phyloP scores from a whole-genome alignment of 2,113 vertebrate genomes.

The Saccopteryx bilineata region DNA sequence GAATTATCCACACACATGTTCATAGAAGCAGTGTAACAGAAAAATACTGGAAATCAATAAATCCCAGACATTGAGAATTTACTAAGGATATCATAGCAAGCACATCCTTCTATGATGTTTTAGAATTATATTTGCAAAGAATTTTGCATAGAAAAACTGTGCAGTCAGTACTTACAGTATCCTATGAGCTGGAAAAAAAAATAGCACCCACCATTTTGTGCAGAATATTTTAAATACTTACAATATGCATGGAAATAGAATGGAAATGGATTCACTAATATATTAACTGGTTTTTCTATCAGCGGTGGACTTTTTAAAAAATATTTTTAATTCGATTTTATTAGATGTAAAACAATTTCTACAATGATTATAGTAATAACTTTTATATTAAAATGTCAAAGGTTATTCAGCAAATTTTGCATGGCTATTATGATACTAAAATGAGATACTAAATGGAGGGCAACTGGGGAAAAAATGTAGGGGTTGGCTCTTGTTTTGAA shows the following conservation, averaged over 20 bases:
- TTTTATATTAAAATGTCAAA: constrained; percentile 12
- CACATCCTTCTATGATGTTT: not conserved
- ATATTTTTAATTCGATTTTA: constrained; percentile 35
- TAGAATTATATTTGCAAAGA: constrained; percentile 39
- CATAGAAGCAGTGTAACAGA: not conserved
- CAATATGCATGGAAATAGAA: not conserved
- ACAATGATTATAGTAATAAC: not conserved
- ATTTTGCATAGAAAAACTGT: not conserved
- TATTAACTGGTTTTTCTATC: constrained; percentile 10
- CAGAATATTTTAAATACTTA: not conserved
- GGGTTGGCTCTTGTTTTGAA: not conserved
- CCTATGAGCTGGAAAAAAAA: constrained; percentile 26
- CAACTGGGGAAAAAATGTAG: not conserved
- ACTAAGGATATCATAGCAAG: not conserved
- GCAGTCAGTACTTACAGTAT: not conserved
- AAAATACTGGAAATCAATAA: not conserved
- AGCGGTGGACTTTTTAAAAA: not conserved
- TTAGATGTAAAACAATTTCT: constrained; percentile 16
- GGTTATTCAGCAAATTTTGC: not conserved
- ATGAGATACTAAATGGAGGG: not conserved
- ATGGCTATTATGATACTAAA: not conserved
- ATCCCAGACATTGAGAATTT: not conserved
- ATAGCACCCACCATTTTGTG: not conserved
- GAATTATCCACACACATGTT: not conserved
- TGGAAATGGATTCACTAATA: not conserved